Evolutionary conservation across 64 coral and sea anemone species (phyloP).

Genomic region (Trachythela sp.): DNA sequence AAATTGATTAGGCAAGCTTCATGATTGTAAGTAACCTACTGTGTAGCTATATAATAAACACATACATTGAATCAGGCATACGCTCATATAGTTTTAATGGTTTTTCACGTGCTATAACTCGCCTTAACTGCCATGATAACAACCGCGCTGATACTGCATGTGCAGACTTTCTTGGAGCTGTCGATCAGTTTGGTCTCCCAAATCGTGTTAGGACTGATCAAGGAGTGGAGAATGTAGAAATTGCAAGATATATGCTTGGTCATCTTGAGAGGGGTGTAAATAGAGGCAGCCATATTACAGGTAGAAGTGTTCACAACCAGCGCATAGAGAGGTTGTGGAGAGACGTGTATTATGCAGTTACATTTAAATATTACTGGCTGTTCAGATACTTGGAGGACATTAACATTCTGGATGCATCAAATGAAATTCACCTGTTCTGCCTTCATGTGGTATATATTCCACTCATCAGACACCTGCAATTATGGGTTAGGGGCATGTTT

Average conservation of each 20-base stretch:
- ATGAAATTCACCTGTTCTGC: slow-evolving; percentile 26
- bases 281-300: not conserved
- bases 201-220: slow-evolving; percentile 14
- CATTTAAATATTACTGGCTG: slow-evolving; percentile 15
- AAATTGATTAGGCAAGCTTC: slow-evolving; percentile 34
- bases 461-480: slow-evolving; percentile 24
- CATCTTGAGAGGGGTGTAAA: slow-evolving; percentile 23
- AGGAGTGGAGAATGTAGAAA: slow-evolving; percentile 28
- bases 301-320: slow-evolving; percentile 19
- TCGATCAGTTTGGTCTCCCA: slow-evolving; percentile 22
- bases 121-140: slow-evolving; percentile 7
- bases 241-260: slow-evolving; percentile 10
- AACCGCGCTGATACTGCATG: slow-evolving; percentile 20
- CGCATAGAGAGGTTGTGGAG: slow-evolving; percentile 33
- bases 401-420: not conserved
- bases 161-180: slow-evolving; percentile 21
- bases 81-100: slow-evolving; percentile 17
- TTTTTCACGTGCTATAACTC: not conserved
- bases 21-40: not conserved
- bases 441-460: slow-evolving; percentile 22
- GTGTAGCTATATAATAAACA: not conserved
- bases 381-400: slow-evolving; percentile 25
- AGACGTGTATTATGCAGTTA: slow-evolving; percentile 10
- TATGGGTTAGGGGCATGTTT: slow-evolving; percentile 10
- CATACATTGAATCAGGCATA: too few species aligned